Evolutionary conservation across 2,113 vertebrate species (phyloP).

Genomic region (Pseudolaguvia tuberculata): DNA sequence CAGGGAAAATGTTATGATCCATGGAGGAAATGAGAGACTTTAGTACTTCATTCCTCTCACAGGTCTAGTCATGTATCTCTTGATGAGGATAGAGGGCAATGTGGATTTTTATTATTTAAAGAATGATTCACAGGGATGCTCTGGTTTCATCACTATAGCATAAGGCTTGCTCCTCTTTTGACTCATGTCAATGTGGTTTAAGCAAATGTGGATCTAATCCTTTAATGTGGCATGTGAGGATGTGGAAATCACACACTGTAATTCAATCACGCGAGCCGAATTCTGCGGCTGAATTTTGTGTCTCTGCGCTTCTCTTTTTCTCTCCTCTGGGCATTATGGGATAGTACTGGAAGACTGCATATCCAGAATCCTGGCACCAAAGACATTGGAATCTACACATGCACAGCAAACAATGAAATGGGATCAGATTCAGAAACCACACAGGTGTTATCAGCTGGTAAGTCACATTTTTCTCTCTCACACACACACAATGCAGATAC

Average conservation of each 20-base stretch:
- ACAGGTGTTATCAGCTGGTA: slow-evolving; percentile 73
- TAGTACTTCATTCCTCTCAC: slow-evolving; percentile 35
- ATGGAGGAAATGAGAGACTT: slow-evolving; percentile 47
- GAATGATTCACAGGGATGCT: slow-evolving; percentile 22
- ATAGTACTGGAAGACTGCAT: slow-evolving; percentile 63
- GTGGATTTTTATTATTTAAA: slow-evolving; percentile 27
- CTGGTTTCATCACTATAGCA: slow-evolving; percentile 30
- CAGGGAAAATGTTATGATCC: slow-evolving; percentile 24
- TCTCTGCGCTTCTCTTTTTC: slow-evolving; percentile 38
- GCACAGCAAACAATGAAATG: slow-evolving; percentile 65
- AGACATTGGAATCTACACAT: slow-evolving; percentile 77
- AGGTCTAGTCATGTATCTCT: slow-evolving; percentile 6
- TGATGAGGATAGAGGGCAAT: slow-evolving; percentile 31
- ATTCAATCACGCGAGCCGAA: slow-evolving; percentile 6
- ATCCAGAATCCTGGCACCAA: slow-evolving; percentile 67
- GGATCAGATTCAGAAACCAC: slow-evolving; percentile 75
- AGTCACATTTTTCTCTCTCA: slow-evolving; percentile 48
- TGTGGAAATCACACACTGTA: slow-evolving; percentile 27
- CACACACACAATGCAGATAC: not conserved
- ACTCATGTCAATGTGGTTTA: slow-evolving; percentile 2
- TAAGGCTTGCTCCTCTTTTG: slow-evolving; percentile 15
- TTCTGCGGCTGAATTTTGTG: slow-evolving; percentile 27
- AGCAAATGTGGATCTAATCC: slow-evolving; percentile 35
- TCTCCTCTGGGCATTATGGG: slow-evolving; percentile 74
- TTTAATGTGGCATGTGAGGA: slow-evolving; percentile 35